Evolutionary conservation across 2,113 vertebrate species (phyloP), one percentile per base, ranked within the genome.

Genomic region (Murina feae): DNA sequence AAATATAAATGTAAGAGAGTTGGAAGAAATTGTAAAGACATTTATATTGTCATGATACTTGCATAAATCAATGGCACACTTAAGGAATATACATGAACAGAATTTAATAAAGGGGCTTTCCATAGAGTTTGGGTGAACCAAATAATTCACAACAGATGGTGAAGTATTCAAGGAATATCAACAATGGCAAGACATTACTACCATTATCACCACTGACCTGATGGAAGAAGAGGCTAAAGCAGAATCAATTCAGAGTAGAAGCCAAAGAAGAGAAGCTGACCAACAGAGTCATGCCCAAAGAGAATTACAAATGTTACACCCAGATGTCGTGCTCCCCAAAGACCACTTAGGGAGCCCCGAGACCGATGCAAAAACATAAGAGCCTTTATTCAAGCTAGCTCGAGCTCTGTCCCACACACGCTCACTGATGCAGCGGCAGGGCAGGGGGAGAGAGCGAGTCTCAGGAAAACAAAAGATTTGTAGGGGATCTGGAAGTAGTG

Each of bases 1-100:
- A 93, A 96, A 86, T 76, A 86, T 53, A 90, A 81, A 80, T 23
- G 58, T 58, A 79, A 37, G 14, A 68, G 30, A 69, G 2, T 74
- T 44, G 18, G 32, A 95, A 76, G 21, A 88, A 79, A 75, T 13
- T 88, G 0, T 65, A 86, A 60, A 90, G 35, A 23, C 37, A 30
- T 75, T 85, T 49, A 2, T 66, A 60, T 55, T 21, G 20, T 83
- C 51, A 51, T 30, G 39, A 10, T 25, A 83, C 4, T 39, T 6
- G 17, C 6, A 84, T 47, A 87, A 66, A 87, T 78, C 28, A n/a
- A n/a, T 30, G 25, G 23, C 14, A 18, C 12, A 16, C 9, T 81
- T 84, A 69, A 76, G 87, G 13, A 14, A 71, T 79, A n/a, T 30
- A 21, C 30, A 82, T 28, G 21, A 78, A 47, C 6, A 72, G 14